Evolutionary conservation across 2,113 vertebrate genomes (phyloP).

Genomic region (Leucopsar rothschildi): DNA sequence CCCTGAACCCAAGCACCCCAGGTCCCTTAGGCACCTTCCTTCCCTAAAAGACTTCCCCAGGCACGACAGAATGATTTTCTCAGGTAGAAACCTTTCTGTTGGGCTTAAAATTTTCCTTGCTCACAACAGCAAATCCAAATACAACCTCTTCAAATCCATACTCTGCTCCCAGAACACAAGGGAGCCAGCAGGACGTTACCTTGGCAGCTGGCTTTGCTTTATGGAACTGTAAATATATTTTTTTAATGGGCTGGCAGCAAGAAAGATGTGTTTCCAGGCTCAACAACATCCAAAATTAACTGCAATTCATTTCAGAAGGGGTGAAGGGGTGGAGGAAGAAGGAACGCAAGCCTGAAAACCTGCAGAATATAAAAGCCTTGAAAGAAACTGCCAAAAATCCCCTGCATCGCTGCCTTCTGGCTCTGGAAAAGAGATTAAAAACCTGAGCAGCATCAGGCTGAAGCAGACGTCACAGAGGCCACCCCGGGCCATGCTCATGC

Average conservation of each 20-base stretch:
- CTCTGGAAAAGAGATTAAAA: slow-evolving; percentile 39
- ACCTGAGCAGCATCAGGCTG: slow-evolving; percentile 7
- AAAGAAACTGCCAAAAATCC: slow-evolving; percentile 23
- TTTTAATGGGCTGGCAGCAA: slow-evolving; percentile 55
- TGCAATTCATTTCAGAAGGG: slow-evolving; percentile 32
- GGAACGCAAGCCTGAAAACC: background rate
- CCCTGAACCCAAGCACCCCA: background rate
- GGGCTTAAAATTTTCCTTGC: background rate
- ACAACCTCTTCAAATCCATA: background rate
- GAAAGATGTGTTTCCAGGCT: slow-evolving; percentile 40
- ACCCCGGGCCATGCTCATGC: slow-evolving; percentile 1
- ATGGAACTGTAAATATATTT: slow-evolving; percentile 58
- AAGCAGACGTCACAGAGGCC: slow-evolving; percentile 3
- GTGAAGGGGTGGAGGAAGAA: background rate
- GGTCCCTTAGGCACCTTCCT: accelerated
- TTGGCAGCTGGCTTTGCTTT: slow-evolving; percentile 64
- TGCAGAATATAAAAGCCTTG: slow-evolving; percentile 24
- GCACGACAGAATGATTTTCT: background rate
- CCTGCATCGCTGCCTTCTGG: slow-evolving; percentile 38
- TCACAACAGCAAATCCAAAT: background rate
- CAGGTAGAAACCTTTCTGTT: background rate
- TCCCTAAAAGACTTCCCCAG: background rate
- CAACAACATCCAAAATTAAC: slow-evolving; percentile 45
- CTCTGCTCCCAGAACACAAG: background rate
- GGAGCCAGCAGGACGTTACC: slow-evolving; percentile 22